Evolutionary conservation across 2,113 vertebrate genomes (phyloP), one percentile per base, ranked within the genome.

Genomic region (Cyanoramphus novaezelandiae): DNA sequence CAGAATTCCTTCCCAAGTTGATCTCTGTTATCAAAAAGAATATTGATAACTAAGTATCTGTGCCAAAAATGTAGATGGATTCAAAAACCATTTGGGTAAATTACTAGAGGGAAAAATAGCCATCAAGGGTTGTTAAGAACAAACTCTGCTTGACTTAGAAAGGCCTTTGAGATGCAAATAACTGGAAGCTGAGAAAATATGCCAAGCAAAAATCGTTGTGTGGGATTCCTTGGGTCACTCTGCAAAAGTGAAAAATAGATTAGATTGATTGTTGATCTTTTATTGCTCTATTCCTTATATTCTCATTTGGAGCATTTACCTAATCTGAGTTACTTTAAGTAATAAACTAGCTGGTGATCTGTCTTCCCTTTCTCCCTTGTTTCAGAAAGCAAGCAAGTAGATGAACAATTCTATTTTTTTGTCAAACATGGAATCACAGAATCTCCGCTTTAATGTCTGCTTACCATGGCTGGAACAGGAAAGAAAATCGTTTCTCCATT

Each of bases 401-500:
- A 11, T 11, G 10, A 86, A n/a, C 37, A 2, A 19, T 4, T 44
- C 18, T 35, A 0, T 46, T 47, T 64, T 1, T 78, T 83, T 87
- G 35, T 72, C 49, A 52, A 3, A 19, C 3, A 15, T 21, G 13
- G 55, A n/a, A n/a, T 57, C 33, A 52, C 28, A n/a, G 31, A 57
- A n/a, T n/a, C 5, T 46, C 19, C 57, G 12, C 7, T 37, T 28
- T 28, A 71, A 19, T 3, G 8, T 28, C 15, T 41, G 8, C 11
- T 39, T 69, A 28, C 2, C 4, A 5, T 15, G n/a, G 6, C 12
- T 78, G 8, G 44, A 85, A 39, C 5, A 53, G 17, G 65, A 50
- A 3, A 64, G 16, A 29, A 43, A 77, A 43, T 0, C 18, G 2
- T 76, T 75, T 63, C 11, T 52, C 8, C 4, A 29, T 1, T 37